A percentile compares a stretch with the other conserved stretches of the same genome.
phyloP scores from a whole-genome alignment of 2,113 vertebrate genomes.

The Myiopsitta monachus region DNA sequence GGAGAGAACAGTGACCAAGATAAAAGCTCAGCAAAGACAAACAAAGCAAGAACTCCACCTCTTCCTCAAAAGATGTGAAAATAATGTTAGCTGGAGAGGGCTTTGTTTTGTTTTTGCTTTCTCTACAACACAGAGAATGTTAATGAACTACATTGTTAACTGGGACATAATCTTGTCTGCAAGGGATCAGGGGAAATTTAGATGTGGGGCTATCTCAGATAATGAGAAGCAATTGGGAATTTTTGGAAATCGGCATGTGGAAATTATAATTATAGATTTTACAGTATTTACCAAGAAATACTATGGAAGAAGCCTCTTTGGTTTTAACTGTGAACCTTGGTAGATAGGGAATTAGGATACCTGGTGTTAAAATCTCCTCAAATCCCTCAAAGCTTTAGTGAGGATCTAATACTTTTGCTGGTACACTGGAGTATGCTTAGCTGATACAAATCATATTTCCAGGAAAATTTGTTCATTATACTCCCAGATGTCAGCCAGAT shows the following conservation, averaged over 20 bases:
- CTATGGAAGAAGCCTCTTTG: not conserved
- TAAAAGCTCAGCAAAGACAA: conserved; percentile 39
- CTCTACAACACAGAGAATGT: conserved; percentile 51
- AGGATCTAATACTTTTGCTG: conserved; percentile 22
- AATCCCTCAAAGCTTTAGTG: conserved; percentile 45
- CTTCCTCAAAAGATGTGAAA: conserved; percentile 38
- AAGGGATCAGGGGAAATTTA: conserved; percentile 69
- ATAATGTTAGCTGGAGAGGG: conserved; percentile 32
- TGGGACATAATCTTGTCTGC: conserved; percentile 66
- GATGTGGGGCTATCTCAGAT: conserved; percentile 58
- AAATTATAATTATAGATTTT: conserved; percentile 73
- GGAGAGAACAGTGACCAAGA: conserved; percentile 16
- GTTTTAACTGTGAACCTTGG: not conserved
- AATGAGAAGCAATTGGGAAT: conserved; percentile 67
- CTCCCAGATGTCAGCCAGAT: conserved; percentile 41
- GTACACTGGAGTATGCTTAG: conserved; percentile 18
- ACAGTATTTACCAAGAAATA: conserved; percentile 56
- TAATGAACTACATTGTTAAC: conserved; percentile 69
- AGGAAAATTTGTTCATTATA: conserved; percentile 10
- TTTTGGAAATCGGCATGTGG: conserved; percentile 48
- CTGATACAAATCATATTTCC: conserved; percentile 42
- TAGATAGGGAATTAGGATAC: conserved; percentile 47
- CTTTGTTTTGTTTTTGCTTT: conserved; percentile 53
- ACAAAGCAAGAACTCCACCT: conserved; percentile 33
- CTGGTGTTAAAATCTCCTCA: conserved; percentile 57